Base-by-base conservation (phyloP, 1,140 invertebrate species). In the Harlomillsia oculata region DNA sequence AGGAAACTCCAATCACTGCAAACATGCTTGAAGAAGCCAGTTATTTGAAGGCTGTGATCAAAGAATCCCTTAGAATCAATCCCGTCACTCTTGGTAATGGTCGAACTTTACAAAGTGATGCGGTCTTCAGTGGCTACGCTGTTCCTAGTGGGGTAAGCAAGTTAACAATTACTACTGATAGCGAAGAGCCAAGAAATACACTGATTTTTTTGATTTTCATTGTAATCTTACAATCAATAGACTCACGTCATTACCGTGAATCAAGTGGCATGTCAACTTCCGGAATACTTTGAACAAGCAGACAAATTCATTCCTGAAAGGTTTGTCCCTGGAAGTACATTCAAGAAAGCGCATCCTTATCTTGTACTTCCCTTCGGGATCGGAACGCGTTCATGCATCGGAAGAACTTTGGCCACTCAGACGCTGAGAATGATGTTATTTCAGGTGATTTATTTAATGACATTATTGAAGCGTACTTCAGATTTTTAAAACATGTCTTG, bases 221-320 rank as follows among this genome's bases (percentile, higher is more conserved):
- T 41, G 39, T 41, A 41, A 23, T 23, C 21, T 8, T 36, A 29
- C 30, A 37, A 32, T 60, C 25, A 30, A 21, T 25, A 95, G 89
- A 92, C 87, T 0, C 79, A 87, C 1, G 77, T 90, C 14, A 85
- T 94, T 5, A 89, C 87, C 13, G 85, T 92, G 67, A 95, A 93
- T 68, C 87, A 88, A 77, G 72, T 89, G 2, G 76, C 80, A 0
- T 87, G 81, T 61, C 76, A 82, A 29, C 70, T 84, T 36, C 73
- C 78, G 0, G 72, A 85, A 64, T 83, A 89, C 69, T 87, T 90
- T 58, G 60, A 74, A 2, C 69, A 82, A 16, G 80, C 89, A 1
- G 57, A 82, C 40, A 53, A 70, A 36, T 92, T 89, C 66, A 72
- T 78, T 37, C 87, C 88, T 0, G 85, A 90, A 66, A 75, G 87